These are phyloP conservation scores for Drosophila biarmipes DNA, from an alignment of 1,140 invertebrate species.

Conservation along the genomic window DNA sequence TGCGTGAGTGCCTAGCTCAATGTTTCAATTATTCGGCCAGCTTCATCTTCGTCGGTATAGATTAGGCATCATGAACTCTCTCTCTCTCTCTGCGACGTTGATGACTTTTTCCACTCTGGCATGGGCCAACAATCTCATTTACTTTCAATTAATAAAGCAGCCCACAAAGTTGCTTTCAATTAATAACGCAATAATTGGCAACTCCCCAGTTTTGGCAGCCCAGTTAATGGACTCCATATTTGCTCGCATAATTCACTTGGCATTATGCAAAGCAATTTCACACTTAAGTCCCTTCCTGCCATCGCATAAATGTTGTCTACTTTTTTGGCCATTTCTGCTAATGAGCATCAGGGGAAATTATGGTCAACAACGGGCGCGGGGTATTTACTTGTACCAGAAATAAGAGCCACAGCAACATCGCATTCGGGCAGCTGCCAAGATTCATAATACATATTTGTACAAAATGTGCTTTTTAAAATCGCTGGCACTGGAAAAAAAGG, in stretches of 20 bases:
- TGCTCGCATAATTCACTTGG: slow-evolving; percentile 74
- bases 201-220: slow-evolving; percentile 1
- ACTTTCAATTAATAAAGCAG: slow-evolving; percentile 31
- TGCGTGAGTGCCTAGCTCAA: slow-evolving; percentile 62
- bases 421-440: slow-evolving; percentile 53
- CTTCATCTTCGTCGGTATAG: slow-evolving; percentile 40
- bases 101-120: slow-evolving; percentile 3
- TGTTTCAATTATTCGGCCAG: slow-evolving; percentile 70
- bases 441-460: slow-evolving; percentile 59
- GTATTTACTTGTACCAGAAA: slow-evolving; percentile 9
- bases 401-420: slow-evolving; percentile 11
- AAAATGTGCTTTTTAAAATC: slow-evolving; percentile 42
- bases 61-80: slow-evolving; percentile 24
- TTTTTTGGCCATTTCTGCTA: slow-evolving; percentile 40
- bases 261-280: slow-evolving; percentile 73
- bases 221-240: slow-evolving; percentile 53
- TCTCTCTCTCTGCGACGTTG: neutral
- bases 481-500: slow-evolving; percentile 2
- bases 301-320: slow-evolving; percentile 60
- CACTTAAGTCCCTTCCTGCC: slow-evolving; percentile 58
- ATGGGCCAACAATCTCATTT: slow-evolving; percentile 31
- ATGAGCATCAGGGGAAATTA: slow-evolving; percentile 76
- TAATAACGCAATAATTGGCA: slow-evolving; percentile 17
- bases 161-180: slow-evolving; percentile 10
- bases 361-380: slow-evolving; percentile 31